Conservation (phyloP, 2,797 vertebrate species). For the Dicrostonyx torquatus region DNA sequence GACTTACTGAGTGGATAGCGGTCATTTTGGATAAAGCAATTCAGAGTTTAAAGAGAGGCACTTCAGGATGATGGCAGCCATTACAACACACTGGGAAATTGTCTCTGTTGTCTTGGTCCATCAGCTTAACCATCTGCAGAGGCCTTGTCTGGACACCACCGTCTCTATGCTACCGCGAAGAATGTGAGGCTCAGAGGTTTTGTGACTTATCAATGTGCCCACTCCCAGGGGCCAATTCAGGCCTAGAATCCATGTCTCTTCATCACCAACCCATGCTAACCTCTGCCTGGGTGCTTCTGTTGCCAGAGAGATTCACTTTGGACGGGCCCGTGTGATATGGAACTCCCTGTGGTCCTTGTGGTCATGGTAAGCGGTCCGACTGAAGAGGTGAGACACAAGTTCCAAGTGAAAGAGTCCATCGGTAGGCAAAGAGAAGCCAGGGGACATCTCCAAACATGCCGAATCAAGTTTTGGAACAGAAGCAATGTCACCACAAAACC, state of each 20-base stretch:
- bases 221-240: not conserved
- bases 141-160: not conserved
- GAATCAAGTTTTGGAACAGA: not conserved
- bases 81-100: not conserved
- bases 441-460: not conserved
- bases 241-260: not conserved
- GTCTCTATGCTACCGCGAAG: not conserved
- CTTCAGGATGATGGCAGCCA: not conserved
- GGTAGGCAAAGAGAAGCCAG: not conserved
- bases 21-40: not conserved
- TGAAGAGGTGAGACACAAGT: not conserved
- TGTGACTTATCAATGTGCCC: not conserved
- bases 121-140: not conserved
- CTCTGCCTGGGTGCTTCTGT: not conserved
- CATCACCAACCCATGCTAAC: not conserved
- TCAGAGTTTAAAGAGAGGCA: not conserved
- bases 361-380: not conserved
- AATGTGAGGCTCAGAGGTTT: not conserved
- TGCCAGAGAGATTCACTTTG: not conserved
- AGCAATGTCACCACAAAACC: not conserved
- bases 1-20: not conserved
- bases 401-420: not conserved
- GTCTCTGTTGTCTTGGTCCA: not conserved
- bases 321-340: not conserved
- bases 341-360: not conserved